Evolutionary conservation across 2,797 vertebrate genomes (phyloP).

Genomic region (Anguilla marmorata): DNA sequence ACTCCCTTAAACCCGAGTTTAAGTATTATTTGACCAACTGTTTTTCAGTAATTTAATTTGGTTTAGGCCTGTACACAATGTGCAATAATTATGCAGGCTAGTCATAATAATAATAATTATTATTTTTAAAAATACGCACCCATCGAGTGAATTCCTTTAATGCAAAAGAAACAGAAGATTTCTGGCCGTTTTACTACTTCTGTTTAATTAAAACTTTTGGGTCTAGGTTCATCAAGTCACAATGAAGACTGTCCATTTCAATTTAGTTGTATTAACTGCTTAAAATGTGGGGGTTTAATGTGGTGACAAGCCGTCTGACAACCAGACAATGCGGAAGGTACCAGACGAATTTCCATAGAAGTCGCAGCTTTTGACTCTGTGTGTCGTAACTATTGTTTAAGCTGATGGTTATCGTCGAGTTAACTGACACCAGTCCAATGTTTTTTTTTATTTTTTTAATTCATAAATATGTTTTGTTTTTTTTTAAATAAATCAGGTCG

Average conservation of each 20-base stretch:
- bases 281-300: slow-evolving; percentile 29
- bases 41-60: neutral
- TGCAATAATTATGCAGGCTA: too few relatives aligned
- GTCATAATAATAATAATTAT: neutral
- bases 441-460: neutral
- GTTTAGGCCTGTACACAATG: neutral
- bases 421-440: neutral
- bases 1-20: neutral
- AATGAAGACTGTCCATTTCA: neutral
- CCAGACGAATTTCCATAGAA: slow-evolving; percentile 64
- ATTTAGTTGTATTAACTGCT: neutral
- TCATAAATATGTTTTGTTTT: neutral
- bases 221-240: neutral
- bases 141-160: neutral
- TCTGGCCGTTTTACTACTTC: neutral
- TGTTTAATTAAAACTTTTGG: neutral
- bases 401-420: slow-evolving; percentile 28
- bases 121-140: neutral
- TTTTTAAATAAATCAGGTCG: neutral
- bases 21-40: neutral
- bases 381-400: slow-evolving; percentile 62
- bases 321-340: slow-evolving; percentile 61
- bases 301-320: slow-evolving; percentile 55
- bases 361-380: slow-evolving; percentile 55
- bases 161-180: neutral